Conservation (phyloP, 2,888 invertebrate genomes). For the Himalopsyche tibetana region DNA sequence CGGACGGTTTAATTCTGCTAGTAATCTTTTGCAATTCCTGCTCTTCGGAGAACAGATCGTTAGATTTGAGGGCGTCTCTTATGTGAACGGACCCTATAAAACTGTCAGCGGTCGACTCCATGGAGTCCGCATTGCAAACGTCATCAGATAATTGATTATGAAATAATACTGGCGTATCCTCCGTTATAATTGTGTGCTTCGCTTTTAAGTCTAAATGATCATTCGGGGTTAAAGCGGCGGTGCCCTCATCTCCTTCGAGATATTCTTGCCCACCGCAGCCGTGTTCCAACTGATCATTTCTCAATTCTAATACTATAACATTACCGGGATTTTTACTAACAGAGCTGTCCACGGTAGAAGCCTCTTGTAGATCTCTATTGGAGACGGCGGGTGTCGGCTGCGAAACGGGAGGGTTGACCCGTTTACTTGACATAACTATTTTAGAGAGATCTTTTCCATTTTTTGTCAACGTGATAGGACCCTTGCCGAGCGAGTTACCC, state of each 20-base stretch:
- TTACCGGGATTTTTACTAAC: constrained; percentile 71
- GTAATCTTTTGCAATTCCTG: constrained; percentile 66
- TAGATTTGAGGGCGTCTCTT: constrained; percentile 69
- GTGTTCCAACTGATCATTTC: constrained; percentile 74
- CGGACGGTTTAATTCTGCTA: constrained; percentile 31
- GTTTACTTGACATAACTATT: constrained; percentile 76
- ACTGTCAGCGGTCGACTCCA: constrained; percentile 73
- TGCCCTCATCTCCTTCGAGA: constrained; percentile 68
- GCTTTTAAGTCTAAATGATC: constrained; percentile 44
- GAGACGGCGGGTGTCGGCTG: constrained; percentile 35
- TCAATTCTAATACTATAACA: constrained; percentile 75
- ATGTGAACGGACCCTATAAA: constrained; percentile 72
- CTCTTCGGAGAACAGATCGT: constrained; percentile 68
- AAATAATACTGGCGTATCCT: constrained; percentile 78
- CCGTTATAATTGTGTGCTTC: constrained; percentile 71
- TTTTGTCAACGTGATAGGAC: constrained; percentile 73
- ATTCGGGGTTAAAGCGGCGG: constrained; percentile 66
- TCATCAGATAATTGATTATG: constrained; percentile 72
- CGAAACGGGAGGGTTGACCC: constrained; percentile 72
- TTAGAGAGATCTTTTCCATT: constrained; percentile 75
- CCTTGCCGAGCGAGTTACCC: constrained; percentile 76
- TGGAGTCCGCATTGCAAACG: constrained; percentile 72
- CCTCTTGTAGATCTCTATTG: constrained; percentile 55
- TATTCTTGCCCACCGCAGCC: constrained; percentile 72
- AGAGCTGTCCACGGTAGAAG: background rate